Base-by-base conservation (phyloP, 2,888 invertebrate genomes). In the Orthonychiurus folsomi region DNA sequence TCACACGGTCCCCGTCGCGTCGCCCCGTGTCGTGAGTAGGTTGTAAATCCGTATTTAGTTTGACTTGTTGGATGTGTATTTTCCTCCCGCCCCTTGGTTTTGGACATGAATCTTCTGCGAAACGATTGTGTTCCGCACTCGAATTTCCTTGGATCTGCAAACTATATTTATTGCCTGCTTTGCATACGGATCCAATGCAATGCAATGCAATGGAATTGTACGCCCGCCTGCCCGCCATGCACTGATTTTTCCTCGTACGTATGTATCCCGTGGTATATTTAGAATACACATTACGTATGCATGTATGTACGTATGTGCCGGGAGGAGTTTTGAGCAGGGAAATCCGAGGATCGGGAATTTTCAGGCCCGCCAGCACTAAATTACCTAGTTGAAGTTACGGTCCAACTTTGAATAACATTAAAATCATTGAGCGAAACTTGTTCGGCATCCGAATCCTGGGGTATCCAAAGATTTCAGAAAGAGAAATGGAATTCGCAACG, bases 391-490 rank as follows among this genome's bases (percentile, higher is more conserved):
- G 52, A 52, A 52, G 52, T 52, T 52, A 52, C 24, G n/a, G 12
- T 52, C 52, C 5, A 57, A 21, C 26, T 57, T 28, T 26, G 28
- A 57, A 57, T 57, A 57, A 28, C 23, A 57, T 57, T 57, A 57
- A 57, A 57, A 57, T 57, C 57, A 57, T 57, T 28, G n/a, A 47
- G 25, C 25, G 15, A 12, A n/a, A 57, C 57, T 28, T 57, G 24
- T 37, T 5, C 37, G 37, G 37, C 5, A 37, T n/a, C n/a, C n/a
- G n/a, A n/a, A n/a, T n/a, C n/a, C n/a, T n/a, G n/a, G n/a, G n/a
- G n/a, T n/a, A n/a, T n/a, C n/a, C n/a, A n/a, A n/a, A n/a, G n/a
- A n/a, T n/a, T n/a, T n/a, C n/a, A n/a, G n/a, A n/a, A n/a, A n/a
- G n/a, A n/a, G n/a, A n/a, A n/a, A n/a, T n/a, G n/a, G n/a, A n/a